Evolutionary conservation across 2,113 vertebrate species (phyloP), one percentile per base, ranked within the genome.

Genomic region (Oostethus manadensis): DNA sequence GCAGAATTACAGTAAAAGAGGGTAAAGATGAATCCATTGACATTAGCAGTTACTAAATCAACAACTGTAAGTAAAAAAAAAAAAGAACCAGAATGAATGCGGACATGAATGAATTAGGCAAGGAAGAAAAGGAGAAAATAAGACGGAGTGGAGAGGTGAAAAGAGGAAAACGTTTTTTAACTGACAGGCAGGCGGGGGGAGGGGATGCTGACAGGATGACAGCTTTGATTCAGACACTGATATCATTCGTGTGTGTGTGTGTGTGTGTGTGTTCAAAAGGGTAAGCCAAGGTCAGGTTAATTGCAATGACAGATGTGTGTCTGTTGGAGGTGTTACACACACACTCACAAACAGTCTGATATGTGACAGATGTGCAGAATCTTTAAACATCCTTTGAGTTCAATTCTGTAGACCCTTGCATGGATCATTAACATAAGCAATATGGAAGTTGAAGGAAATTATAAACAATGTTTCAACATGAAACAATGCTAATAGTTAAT

Each of bases 251-350:
- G 58, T 71, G 58, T 54, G 45, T 57, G 59, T 57, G 47, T 54
- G 65, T 65, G 63, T 56, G 26, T 51, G n/a, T 55, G 54, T 60
- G 72, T 67, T 67, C 51, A 60, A 84, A 79, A 77, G 80, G 77
- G 74, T 74, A 84, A 81, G 60, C 76, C 84, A 88, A 86, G 82
- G 82, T 86, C 83, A 84, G 82, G 80, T 86, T 86, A 85, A 84
- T 87, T 84, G 82, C 79, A 78, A 60, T 54, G 77, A 76, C 74
- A 80, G 73, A 72, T 82, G 68, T 82, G 83, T 79, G 77, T 77
- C 53, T 73, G 75, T 77, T 51, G 71, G 58, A 20, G 42, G 46
- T 73, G 62, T 71, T 46, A 58, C 35, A 38, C 56, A 64, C 66
- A 70, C 66, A 69, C 29, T 60, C 58, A 64, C 53, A 43, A 58